Evolutionary conservation across 2,797 vertebrate species (phyloP).

Genomic region (Pempheris klunzingeri): DNA sequence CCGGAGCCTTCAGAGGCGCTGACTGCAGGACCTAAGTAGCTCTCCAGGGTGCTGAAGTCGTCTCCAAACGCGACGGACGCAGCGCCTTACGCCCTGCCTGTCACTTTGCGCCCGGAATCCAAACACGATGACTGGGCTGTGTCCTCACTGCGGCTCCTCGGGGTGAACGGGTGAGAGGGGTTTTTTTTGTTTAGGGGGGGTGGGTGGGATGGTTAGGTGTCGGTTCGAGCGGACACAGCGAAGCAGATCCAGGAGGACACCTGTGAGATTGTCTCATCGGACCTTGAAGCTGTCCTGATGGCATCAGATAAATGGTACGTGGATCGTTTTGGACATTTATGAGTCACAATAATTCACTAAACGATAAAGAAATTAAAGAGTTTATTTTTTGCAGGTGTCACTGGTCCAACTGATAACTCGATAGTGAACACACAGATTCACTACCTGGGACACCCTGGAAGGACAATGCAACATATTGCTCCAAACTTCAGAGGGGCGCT

Average conservation of each 20-base stretch:
- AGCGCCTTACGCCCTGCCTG: conserved; percentile 52
- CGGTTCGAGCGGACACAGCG: conserved; percentile 12
- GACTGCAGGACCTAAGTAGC: conserved; percentile 79
- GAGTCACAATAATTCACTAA: not conserved
- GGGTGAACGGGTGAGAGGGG: conserved; percentile 19
- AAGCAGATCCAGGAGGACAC: conserved; percentile 26
- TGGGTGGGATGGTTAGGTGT: conserved; percentile 59
- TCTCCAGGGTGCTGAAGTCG: conserved; percentile 89
- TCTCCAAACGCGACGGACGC: conserved; percentile 70
- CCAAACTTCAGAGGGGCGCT: conserved; percentile 69
- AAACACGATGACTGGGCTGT: conserved; percentile 53
- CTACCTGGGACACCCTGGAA: conserved; percentile 65
- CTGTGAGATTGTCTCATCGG: conserved; percentile 44
- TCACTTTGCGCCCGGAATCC: conserved; percentile 61
- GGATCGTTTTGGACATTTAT: not conserved
- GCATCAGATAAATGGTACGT: conserved; percentile 56
- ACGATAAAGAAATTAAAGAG: no score
- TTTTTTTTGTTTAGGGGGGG: conserved; percentile 27
- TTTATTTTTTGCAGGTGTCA: conserved; percentile 59
- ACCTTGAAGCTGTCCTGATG: conserved; percentile 50
- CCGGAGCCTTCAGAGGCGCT: conserved; percentile 67
- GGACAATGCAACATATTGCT: conserved; percentile 87
- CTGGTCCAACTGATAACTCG: conserved; percentile 41
- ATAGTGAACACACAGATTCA: conserved; percentile 71
- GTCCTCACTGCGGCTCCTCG: conserved; percentile 30